Evolutionary conservation across 1,140 invertebrate genomes (phyloP).

Genomic region (Diabrotica virgifera): DNA sequence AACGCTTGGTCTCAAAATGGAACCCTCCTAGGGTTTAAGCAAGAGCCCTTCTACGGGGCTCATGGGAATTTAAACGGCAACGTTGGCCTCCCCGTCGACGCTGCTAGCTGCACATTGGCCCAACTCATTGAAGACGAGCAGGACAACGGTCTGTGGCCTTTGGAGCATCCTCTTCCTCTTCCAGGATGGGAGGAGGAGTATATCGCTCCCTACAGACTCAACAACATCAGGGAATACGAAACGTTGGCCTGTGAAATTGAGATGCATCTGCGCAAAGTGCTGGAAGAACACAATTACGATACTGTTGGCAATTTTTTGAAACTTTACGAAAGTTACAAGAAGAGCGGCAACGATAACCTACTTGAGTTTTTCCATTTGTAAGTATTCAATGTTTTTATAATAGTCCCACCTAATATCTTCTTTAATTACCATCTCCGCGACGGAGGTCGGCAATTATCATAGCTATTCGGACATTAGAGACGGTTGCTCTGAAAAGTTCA

Average conservation of each 20-base stretch:
- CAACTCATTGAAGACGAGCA: conserved; percentile 49
- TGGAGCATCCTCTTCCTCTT: conserved; percentile 63
- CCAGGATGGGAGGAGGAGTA: conserved; percentile 59
- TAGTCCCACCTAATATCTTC: no score
- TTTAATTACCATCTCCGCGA: no score
- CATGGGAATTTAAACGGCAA: conserved; percentile 14
- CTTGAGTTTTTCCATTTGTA: conserved; percentile 65
- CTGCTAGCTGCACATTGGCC: conserved; percentile 23
- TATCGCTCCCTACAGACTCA: conserved; percentile 51
- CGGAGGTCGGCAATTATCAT: no score
- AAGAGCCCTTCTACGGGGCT: conserved; percentile 16
- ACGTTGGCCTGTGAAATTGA: conserved; percentile 73
- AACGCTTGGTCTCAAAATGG: conserved; percentile 54
- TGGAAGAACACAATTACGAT: conserved; percentile 80
- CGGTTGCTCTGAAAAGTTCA: no score
- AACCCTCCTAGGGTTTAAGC: conserved; percentile 40
- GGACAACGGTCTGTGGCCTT: conserved; percentile 56
- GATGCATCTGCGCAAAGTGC: conserved; percentile 68
- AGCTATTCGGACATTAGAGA: no score
- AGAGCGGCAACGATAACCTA: conserved; percentile 58
- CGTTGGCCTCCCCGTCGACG: conserved; percentile 14
- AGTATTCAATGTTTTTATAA: no score
- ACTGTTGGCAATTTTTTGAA: conserved; percentile 81
- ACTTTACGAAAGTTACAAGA: conserved; percentile 70
- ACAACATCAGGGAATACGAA: conserved; percentile 69